A percentile compares a stretch with the other conserved stretches of the same genome.
phyloP scores from a whole-genome alignment of 2,797 vertebrate genomes.

The Anguilla pacifica region DNA sequence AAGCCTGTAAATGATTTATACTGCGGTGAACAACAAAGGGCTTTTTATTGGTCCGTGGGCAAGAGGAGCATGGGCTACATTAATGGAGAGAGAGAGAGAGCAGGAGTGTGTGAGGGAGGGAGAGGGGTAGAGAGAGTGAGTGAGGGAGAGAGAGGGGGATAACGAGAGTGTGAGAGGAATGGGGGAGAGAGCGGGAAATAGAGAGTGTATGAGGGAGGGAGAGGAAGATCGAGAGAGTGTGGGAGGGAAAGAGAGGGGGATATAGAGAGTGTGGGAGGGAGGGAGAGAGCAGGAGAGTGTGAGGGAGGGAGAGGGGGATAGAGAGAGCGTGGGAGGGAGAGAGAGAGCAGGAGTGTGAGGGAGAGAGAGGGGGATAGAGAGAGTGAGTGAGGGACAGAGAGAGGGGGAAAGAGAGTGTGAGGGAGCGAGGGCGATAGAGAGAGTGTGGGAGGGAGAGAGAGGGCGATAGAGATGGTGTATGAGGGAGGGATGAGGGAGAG shows the following conservation, averaged over 20 bases:
- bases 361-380: too few relatives aligned
- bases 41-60: slow-evolving; percentile 51
- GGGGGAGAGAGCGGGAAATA: not conserved
- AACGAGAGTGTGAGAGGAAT: not conserved
- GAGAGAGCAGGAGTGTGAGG: too few relatives aligned
- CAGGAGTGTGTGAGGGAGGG: not conserved
- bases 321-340: too few relatives aligned
- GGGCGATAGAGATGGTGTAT: too few relatives aligned
- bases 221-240: slow-evolving; percentile 3
- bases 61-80: slow-evolving; percentile 28
- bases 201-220: too few relatives aligned
- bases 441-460: too few relatives aligned
- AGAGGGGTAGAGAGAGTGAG: slow-evolving; percentile 15
- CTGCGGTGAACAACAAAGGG: slow-evolving; percentile 68
- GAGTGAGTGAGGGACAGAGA: too few relatives aligned
- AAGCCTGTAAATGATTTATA: slow-evolving; percentile 77
- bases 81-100: slow-evolving; percentile 26
- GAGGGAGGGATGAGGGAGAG: too few relatives aligned
- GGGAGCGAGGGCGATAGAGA: too few relatives aligned
- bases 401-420: too few relatives aligned
- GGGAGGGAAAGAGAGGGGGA: not conserved
- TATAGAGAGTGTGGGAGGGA: not conserved
- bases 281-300: too few relatives aligned
- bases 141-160: not conserved
- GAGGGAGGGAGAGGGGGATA: too few relatives aligned